Conservation (phyloP, 2,888 invertebrate species). For the Petrophora chlorosata region DNA sequence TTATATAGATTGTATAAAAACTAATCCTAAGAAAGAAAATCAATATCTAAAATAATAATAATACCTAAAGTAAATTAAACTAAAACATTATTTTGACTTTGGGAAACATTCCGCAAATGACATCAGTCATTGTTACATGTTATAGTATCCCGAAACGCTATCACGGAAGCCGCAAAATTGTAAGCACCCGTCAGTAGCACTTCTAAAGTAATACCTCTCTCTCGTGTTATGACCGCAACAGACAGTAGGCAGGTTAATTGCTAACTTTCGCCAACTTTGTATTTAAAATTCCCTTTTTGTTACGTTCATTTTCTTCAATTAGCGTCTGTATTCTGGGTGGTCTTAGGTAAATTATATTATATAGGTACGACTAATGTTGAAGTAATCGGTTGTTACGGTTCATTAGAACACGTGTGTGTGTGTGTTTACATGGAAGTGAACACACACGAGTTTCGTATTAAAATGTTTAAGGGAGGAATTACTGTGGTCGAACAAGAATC, state of each 20-base stretch:
- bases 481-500: too few relatives aligned
- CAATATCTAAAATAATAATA: too few relatives aligned
- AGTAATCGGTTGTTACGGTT: not conserved
- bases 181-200: constrained; percentile 20
- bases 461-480: too few relatives aligned
- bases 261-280: constrained; percentile 18
- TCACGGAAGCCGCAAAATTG: constrained; percentile 20
- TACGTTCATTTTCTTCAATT: constrained; percentile 11
- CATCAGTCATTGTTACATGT: not conserved
- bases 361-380: not conserved
- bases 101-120: too few relatives aligned
- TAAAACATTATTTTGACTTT: too few relatives aligned
- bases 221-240: constrained; percentile 20
- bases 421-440: too few relatives aligned
- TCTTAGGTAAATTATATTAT: constrained; percentile 3
- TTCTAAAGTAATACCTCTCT: constrained; percentile 23
- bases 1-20: too few relatives aligned
- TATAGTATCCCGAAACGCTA: too few relatives aligned
- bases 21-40: too few relatives aligned
- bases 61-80: too few relatives aligned
- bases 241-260: constrained; percentile 13
- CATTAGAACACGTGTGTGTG: not conserved
- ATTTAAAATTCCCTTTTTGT: constrained; percentile 16
- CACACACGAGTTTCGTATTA: too few relatives aligned
- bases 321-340: not conserved